Evolutionary conservation across 2,113 vertebrate genomes (phyloP), one percentile per base, ranked within the genome.

Genomic region (Paratilapia polleni): DNA sequence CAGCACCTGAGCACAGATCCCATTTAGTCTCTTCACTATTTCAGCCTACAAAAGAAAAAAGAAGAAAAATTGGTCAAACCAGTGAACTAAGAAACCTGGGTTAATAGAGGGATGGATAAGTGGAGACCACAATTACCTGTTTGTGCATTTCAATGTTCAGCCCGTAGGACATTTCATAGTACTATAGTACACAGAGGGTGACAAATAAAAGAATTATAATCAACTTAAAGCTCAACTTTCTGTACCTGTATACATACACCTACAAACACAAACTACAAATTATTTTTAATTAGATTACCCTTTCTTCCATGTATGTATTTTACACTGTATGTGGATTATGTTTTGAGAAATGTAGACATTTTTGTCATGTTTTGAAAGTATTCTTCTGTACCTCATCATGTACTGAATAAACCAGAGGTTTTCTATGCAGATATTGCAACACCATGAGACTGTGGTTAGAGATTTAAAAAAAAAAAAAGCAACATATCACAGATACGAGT

Each of bases 91-190:
- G 8, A 59, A 28, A 2, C 11, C 6, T 13, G 0, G 20, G 22
- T 26, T 41, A 73, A 24, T 31, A 13, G 5, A 31, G 10, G 1
- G 41, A 70, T 47, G 20, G 2, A n/a, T 13, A 1, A 13, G 2
- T 19, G 2, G 26, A 64, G 17, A 80, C 1, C 1, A 6, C 4
- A 14, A 49, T 70, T 93, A 99, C 98, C 98, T 99, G 98, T 95
- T 99, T 99, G 96, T 99, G 98, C 98, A 99, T 99, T 96, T 99
- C 98, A 24, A 99, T 99, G 88, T 99, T 99, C 90, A 99, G 94
- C 68, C 98, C 98, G 0, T 99, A 99, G 24, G 98, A 99, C 98
- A 99, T 99, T 96, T 99, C 98, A 12, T 99, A 99, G 91, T 99
- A 99, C 98, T 99, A 91, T 0, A 74, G 78, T 12, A 64, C 26